Evolutionary conservation across 1,140 invertebrate genomes (phyloP), one percentile per base, ranked within the genome.

Genomic region (Tetragnatha versicolor): DNA sequence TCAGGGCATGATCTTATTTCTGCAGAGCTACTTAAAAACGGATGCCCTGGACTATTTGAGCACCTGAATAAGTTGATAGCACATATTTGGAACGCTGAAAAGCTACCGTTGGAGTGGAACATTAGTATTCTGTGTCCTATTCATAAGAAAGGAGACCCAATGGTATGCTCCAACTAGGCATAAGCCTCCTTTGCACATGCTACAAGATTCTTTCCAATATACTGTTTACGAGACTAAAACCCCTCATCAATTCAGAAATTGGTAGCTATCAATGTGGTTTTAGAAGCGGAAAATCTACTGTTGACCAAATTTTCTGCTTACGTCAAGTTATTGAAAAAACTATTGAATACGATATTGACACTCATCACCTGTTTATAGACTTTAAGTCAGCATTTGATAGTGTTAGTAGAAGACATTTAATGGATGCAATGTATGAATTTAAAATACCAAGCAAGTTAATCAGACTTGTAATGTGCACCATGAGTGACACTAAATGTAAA

Each of bases 401-500:
- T n/a, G n/a, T n/a, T n/a, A n/a, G n/a, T n/a, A n/a, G n/a, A n/a
- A 55, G 29, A 31, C 53, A 55, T 25, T 27, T 55, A 55, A 55
- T 55, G n/a, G 53, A 55, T 25, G 53, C n/a, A 55, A 55, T 55
- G 53, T 27, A 55, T 55, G 53, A 31, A 55, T 55, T 55, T 25
- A 25, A 55, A 27, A 55, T 25, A 27, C 53, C 17, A 31, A 55
- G 3, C 4, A 55, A 55, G 22, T 55, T 22, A 3, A 25, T 31
- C 25, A 20, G 20, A 5, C 20, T 55, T 9, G 6, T 17, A 27
- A 22, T 25, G 53, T 27, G 20, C 7, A 55, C 53, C 7, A 25
- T 27, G 53, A 55, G 53, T 55, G 53, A 27, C 53, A 55, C 20
- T 20, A 31, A 12, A 22, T 55, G 53, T 55, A 55, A 4, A 55